phyloP scores from a whole-genome alignment of 2,113 vertebrate species.

The Rhinichthys klamathensis region DNA sequence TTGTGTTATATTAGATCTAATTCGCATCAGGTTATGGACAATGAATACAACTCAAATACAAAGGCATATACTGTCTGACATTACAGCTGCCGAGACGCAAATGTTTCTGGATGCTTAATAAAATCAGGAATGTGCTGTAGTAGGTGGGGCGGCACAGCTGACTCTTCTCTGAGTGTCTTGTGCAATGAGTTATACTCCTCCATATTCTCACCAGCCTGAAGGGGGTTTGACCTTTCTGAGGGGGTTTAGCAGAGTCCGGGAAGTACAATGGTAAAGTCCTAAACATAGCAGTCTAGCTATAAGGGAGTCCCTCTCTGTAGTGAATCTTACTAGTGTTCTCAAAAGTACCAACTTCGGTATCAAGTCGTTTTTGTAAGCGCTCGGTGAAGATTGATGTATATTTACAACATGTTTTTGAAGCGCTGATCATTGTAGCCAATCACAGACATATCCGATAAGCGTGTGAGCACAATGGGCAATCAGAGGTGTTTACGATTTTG shows the following conservation, averaged over 20 bases:
- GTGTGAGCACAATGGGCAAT: no score
- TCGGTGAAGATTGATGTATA: no score
- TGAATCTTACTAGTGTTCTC: no score
- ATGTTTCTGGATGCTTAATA: constrained; percentile 76
- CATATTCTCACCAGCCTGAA: constrained; percentile 36
- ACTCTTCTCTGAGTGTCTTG: constrained; percentile 60
- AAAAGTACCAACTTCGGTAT: no score
- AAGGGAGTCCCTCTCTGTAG: no score
- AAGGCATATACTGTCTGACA: constrained; percentile 48
- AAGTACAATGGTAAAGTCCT: background rate
- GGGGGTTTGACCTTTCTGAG: constrained; percentile 15
- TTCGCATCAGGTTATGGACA: background rate
- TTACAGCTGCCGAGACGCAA: constrained; percentile 74
- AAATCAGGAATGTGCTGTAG: constrained; percentile 71
- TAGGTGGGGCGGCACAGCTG: constrained; percentile 62
- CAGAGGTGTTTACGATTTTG: no score
- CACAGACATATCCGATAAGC: no score
- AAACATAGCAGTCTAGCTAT: background rate
- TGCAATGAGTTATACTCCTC: constrained; percentile 68
- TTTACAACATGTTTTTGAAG: no score
- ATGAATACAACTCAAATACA: constrained; percentile 35
- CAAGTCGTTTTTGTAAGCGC: no score
- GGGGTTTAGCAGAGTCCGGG: background rate
- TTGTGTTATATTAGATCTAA: background rate
- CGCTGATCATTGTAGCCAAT: no score